Percentiles rank a stretch among this genome's conserved stretches.
phyloP scores from a whole-genome alignment of 2,888 invertebrate species.

The Thecophora atra region DNA sequence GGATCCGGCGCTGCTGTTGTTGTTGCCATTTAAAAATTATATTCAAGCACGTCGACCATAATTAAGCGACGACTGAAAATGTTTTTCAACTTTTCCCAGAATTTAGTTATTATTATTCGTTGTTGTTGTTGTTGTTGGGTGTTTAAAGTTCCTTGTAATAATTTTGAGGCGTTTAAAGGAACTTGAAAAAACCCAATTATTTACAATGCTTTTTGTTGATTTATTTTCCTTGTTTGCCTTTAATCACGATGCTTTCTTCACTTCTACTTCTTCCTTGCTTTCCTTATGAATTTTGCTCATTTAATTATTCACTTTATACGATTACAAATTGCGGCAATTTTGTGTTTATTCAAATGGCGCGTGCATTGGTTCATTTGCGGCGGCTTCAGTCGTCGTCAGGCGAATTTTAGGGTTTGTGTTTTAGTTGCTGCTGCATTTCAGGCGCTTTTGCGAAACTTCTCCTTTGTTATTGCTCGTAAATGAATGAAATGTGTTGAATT shows the following conservation, averaged over 20 bases:
- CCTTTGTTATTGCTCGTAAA: no score
- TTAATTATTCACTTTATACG: conserved; percentile 15
- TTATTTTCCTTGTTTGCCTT: background rate
- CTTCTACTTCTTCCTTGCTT: background rate
- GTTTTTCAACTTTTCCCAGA: conserved; percentile 32
- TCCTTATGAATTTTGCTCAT: no score
- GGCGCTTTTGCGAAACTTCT: no score
- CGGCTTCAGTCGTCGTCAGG: background rate
- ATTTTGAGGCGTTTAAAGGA: background rate
- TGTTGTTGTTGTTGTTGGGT: conserved; percentile 6
- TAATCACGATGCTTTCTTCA: no score
- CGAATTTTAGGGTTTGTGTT: background rate
- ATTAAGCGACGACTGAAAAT: conserved; percentile 35
- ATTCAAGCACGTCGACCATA: conserved; percentile 38
- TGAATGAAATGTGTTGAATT: no score
- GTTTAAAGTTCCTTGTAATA: conserved; percentile 12
- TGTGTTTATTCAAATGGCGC: conserved; percentile 50
- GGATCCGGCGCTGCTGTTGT: conserved; percentile 3
- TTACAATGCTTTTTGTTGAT: background rate
- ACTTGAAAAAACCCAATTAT: no score
- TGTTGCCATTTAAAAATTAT: conserved; percentile 34
- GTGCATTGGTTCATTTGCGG: conserved; percentile 48
- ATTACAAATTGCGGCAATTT: conserved; percentile 50
- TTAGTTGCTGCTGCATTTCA: no score
- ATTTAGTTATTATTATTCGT: background rate